A percentile compares a stretch with the other conserved stretches of the same genome.
Conservation (phyloP, 1,140 invertebrate species). For the Caenorhabditis latens region DNA sequence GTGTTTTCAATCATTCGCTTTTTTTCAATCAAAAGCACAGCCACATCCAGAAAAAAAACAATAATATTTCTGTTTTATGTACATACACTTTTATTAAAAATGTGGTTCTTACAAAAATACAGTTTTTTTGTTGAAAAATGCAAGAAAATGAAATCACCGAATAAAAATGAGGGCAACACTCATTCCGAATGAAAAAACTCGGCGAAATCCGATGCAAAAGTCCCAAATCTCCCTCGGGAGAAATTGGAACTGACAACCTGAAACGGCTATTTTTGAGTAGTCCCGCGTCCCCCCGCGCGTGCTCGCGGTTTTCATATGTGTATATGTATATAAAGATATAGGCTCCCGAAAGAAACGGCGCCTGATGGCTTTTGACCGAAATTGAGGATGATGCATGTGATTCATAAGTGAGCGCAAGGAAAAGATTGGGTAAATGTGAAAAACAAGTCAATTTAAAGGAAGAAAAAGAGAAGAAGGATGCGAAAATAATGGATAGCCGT, state of each 20-base stretch:
- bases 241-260: slow-evolving; percentile 56
- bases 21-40: too few relatives aligned
- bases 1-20: too few relatives aligned
- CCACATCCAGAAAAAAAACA: too few relatives aligned
- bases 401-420: slow-evolving; percentile 28
- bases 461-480: not conserved
- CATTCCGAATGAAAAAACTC: not conserved
- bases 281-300: not conserved
- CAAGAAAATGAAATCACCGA: not conserved
- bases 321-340: not conserved
- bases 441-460: slow-evolving; percentile 7
- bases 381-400: slow-evolving; percentile 55
- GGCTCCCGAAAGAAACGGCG: not conserved
- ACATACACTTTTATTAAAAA: too few relatives aligned
- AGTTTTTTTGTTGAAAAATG: not conserved
- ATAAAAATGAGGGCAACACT: slow-evolving; percentile 29
- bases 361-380: slow-evolving; percentile 45
- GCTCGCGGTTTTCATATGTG: not conserved
- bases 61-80: too few relatives aligned
- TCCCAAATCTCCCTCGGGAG: slow-evolving; percentile 50
- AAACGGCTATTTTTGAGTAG: slow-evolving; percentile 50
- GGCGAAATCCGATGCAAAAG: slow-evolving; percentile 26
- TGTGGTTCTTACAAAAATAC: too few relatives aligned
- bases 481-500: too few relatives aligned
- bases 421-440: slow-evolving; percentile 27